Conservation (phyloP, 2,888 invertebrate genomes). For the Ceramica pisi region DNA sequence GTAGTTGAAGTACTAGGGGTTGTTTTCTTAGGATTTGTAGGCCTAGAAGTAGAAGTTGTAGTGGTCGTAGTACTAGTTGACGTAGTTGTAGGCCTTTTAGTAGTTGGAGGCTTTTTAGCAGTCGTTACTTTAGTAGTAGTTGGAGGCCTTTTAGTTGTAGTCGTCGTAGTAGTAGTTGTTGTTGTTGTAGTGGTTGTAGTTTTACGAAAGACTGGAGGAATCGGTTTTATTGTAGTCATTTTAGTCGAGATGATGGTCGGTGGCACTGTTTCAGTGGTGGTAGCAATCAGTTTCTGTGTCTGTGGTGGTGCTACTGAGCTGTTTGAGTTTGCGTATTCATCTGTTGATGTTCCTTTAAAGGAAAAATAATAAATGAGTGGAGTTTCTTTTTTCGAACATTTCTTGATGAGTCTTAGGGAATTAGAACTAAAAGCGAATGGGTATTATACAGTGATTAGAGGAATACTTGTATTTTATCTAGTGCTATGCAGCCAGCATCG, state of each 20-base stretch:
- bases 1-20: constrained; percentile 33
- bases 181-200: constrained; percentile 25
- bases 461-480: no score
- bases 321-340: constrained; percentile 3
- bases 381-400: no score
- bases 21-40: constrained; percentile 37
- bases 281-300: constrained; percentile 75
- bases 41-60: constrained; percentile 40
- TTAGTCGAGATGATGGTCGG: constrained; percentile 43
- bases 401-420: no score
- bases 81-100: background rate
- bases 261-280: constrained; percentile 50
- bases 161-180: constrained; percentile 24
- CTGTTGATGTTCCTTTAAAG: constrained; percentile 19
- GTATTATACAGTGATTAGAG: no score
- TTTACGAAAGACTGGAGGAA: background rate
- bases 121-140: background rate
- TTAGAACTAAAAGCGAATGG: no score
- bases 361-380: background rate
- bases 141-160: constrained; percentile 29
- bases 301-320: constrained; percentile 65
- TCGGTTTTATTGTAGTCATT: background rate
- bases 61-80: constrained; percentile 3
- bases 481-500: no score
- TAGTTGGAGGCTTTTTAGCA: background rate